phyloP scores from a whole-genome alignment of 2,797 vertebrate species.

The Clamator glandarius region DNA sequence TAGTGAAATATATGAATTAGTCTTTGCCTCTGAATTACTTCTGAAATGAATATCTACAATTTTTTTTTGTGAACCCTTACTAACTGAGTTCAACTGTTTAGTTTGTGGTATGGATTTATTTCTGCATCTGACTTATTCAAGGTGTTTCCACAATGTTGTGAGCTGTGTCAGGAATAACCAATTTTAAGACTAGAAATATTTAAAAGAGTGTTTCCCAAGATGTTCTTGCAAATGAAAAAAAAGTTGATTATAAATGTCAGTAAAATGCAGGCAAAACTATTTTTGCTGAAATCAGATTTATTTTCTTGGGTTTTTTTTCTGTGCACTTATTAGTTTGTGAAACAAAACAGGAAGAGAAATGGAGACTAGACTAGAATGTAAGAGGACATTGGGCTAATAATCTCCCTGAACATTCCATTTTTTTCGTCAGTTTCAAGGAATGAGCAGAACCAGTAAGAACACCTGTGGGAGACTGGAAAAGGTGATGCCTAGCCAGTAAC shows the following conservation, averaged over 20 bases:
- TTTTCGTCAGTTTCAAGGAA: not conserved
- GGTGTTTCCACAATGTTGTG: not conserved
- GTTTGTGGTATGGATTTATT: not conserved
- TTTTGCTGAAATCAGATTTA: not conserved
- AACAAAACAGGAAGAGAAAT: not conserved
- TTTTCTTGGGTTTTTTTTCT: not conserved
- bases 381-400: not conserved
- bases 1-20: not conserved
- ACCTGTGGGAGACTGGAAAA: not conserved
- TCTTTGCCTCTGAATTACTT: not conserved
- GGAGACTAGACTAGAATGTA: not conserved
- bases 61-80: not conserved
- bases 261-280: not conserved
- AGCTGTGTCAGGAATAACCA: not conserved
- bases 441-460: not conserved
- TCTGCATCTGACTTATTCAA: not conserved
- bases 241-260: not conserved
- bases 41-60: not conserved
- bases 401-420: not conserved
- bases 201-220: not conserved
- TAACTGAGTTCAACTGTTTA: not conserved
- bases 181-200: not conserved
- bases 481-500: not conserved
- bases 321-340: not conserved
- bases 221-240: not conserved